Conservation (phyloP, 2,888 invertebrate species). For the Clunio marinus region DNA sequence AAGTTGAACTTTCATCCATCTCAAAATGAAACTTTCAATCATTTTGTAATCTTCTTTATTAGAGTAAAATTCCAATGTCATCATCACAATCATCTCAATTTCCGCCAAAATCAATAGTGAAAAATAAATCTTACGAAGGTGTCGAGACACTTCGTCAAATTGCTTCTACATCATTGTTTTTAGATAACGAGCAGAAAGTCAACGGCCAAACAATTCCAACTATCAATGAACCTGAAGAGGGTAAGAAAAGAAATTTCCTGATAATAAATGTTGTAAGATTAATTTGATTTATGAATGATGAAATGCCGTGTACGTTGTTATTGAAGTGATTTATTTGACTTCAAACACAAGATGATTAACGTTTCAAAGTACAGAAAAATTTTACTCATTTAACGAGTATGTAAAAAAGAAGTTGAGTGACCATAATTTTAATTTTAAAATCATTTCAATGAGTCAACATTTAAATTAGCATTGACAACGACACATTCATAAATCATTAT, state of each 20-base stretch:
- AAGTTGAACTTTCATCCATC: not conserved
- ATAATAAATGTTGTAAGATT: no score
- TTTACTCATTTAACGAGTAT: no score
- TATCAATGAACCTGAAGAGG: constrained; percentile 50
- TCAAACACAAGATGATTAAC: no score
- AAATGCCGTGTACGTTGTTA: no score
- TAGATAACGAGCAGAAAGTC: constrained; percentile 52
- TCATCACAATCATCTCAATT: constrained; percentile 38
- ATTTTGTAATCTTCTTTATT: not conserved
- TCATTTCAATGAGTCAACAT: no score
- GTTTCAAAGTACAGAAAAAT: no score
- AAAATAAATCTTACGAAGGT: constrained; percentile 44
- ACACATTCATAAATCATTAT: no score
- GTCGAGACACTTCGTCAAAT: constrained; percentile 52
- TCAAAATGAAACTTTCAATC: not conserved
- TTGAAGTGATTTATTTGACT: no score
- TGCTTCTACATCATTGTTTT: constrained; percentile 52
- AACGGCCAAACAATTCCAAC: constrained; percentile 50
- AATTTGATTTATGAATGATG: no score
- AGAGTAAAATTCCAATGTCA: constrained; percentile 39
- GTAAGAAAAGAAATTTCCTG: constrained; percentile 40
- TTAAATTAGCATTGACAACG: no score
- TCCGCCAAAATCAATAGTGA: constrained; percentile 39
- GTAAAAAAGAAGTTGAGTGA: no score
- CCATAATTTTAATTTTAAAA: no score